Percentiles rank a stretch among this genome's conserved stretches.
Evolutionary conservation across 1,140 invertebrate genomes (phyloP).

Genomic region (Ericerus pela): DNA sequence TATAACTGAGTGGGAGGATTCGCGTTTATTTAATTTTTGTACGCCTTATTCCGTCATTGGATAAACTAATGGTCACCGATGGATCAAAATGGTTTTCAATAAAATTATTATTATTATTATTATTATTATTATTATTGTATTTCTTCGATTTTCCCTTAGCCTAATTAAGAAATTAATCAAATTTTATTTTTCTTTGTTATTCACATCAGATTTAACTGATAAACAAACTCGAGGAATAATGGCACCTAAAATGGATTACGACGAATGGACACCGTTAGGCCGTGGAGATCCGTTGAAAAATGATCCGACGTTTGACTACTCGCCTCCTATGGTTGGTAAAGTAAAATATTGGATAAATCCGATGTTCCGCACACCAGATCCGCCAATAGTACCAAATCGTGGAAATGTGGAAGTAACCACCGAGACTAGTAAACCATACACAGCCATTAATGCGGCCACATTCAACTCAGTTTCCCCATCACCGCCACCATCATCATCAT

Average conservation of each 20-base stretch:
- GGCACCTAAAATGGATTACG: constrained; percentile 52
- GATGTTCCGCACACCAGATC: constrained; percentile 37
- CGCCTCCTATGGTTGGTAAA: constrained; percentile 53
- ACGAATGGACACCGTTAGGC: constrained; percentile 60
- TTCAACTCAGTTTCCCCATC: not conserved
- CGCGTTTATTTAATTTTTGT: no score
- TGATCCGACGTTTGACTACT: constrained; percentile 65
- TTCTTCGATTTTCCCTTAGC: no score
- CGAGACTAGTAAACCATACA: not conserved
- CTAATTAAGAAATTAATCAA: no score
- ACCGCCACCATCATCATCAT: not conserved
- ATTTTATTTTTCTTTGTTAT: no score
- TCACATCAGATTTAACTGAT: not conserved
- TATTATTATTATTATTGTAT: no score
- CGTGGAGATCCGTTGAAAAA: constrained; percentile 60
- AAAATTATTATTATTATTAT: no score
- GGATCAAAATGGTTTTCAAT: no score
- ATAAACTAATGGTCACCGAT: no score
- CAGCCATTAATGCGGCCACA: no score
- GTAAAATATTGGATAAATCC: constrained; percentile 55
- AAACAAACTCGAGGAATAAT: constrained; percentile 31
- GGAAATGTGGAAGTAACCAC: not conserved
- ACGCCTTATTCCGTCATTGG: no score
- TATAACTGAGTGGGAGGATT: no score
- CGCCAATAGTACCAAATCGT: not conserved